Evolutionary conservation across 2,888 invertebrate species (phyloP).

Genomic region (Eutolmus rufibarbis): DNA sequence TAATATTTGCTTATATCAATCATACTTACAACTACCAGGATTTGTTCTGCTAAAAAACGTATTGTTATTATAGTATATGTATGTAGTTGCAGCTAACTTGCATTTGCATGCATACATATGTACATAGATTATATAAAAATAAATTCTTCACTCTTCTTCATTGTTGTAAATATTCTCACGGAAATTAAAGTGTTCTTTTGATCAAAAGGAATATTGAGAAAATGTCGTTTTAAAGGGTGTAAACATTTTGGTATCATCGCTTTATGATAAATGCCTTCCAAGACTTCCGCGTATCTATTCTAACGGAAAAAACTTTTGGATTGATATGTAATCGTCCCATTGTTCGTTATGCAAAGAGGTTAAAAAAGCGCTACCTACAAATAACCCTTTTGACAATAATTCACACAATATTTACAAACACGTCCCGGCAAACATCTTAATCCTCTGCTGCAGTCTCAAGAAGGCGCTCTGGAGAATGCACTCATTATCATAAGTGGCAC

Average conservation of each 20-base stretch:
- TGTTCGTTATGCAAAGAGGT: not conserved
- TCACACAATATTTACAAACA: conserved; percentile 48
- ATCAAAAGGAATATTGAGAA: not conserved
- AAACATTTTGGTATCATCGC: not conserved
- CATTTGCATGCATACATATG: too few relatives aligned
- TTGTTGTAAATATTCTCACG: not conserved
- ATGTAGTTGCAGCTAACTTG: too few relatives aligned
- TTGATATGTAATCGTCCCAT: conserved; percentile 30
- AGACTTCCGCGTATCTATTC: not conserved
- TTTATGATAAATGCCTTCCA: conserved; percentile 13
- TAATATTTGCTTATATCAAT: too few relatives aligned
- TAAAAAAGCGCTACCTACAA: not conserved
- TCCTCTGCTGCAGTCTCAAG: not conserved
- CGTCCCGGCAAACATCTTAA: conserved; percentile 44
- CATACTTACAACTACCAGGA: too few relatives aligned
- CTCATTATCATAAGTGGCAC: conserved; percentile 47
- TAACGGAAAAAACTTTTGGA: conserved; percentile 8
- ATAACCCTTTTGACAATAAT: conserved; percentile 20
- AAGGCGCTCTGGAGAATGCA: conserved; percentile 9
- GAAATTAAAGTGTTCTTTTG: not conserved
- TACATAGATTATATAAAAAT: too few relatives aligned
- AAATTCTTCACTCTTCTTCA: not conserved
- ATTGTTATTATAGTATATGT: too few relatives aligned
- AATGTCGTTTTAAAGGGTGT: conserved; percentile 6
- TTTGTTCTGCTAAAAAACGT: too few relatives aligned